Evolutionary conservation across 2,113 vertebrate genomes (phyloP), one percentile per base, ranked within the genome.

Genomic region (Cyprinus carpio): DNA sequence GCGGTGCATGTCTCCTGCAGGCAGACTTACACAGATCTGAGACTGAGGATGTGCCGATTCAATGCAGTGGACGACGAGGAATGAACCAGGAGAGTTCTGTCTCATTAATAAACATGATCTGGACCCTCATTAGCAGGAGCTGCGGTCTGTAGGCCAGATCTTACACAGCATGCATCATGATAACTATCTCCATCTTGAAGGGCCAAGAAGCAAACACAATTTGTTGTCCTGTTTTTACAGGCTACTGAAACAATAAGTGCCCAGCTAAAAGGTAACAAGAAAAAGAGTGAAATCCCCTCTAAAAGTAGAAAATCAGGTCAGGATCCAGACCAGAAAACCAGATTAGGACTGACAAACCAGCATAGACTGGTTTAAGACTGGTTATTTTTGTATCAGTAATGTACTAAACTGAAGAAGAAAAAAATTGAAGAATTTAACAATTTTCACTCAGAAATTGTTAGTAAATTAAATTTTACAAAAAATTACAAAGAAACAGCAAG

Each of bases 71-170:
- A 60, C 1, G 31, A 8, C 7, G 51, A 77, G 75, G 37, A 60
- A 40, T 8, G 54, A 40, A 58, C 27, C 29, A 56, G 49, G 15
- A 20, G 27, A 2, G 8, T 25, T 75, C 11, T 46, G 51, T n/a
- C 54, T 60, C 76, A 60, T 79, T 79, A 79, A 79, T 79, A 79
- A 79, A 79, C 76, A 60, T 79, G 56, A 79, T 40, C 54, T 16
- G 56, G 76, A 62, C 34, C 6, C 13, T 80, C 58, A 80, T 79
- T 79, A 58, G 56, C 12, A 4, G 16, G 23, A 62, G 31, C 54
- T 37, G 25, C 25, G 6, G 5, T 78, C 76, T 51, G 49, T 5
- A 16, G 49, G 49, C 49, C 15, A 51, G 15, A 51, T 18, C 51
- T 29, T 51, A 75, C 74, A 15, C 74, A 79, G 56, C 58, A 80